These are phyloP conservation scores for Molorchus minor DNA, from an alignment of 2,888 invertebrate species.

Conservation along the genomic window DNA sequence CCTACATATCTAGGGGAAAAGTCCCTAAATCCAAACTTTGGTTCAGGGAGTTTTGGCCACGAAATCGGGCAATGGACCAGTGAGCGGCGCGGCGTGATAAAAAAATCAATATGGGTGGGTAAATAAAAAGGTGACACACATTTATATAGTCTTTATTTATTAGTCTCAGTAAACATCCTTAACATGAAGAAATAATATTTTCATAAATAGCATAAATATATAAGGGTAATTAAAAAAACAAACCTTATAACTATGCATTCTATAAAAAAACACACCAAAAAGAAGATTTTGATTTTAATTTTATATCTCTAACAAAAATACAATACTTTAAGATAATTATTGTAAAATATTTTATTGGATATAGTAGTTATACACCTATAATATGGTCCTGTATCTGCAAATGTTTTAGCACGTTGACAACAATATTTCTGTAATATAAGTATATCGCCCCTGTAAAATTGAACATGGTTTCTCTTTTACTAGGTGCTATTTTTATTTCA, in stretches of 20 bases:
- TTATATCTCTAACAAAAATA: slow-evolving; percentile 35
- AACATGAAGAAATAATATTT: slow-evolving; percentile 45
- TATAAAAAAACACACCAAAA: slow-evolving; percentile 22
- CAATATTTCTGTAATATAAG: slow-evolving; percentile 21
- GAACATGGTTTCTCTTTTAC: slow-evolving; percentile 13
- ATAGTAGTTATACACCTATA: slow-evolving; percentile 31
- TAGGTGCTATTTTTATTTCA: slow-evolving; percentile 15
- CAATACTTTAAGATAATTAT: slow-evolving; percentile 23
- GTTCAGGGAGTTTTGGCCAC: no score
- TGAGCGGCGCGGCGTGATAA: no score
- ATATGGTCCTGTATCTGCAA: slow-evolving; percentile 38
- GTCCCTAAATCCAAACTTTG: no score
- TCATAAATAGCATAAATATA: slow-evolving; percentile 36
- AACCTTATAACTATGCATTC: slow-evolving; percentile 33
- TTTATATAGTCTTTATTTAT: slow-evolving; percentile 31
- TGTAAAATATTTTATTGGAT: slow-evolving; percentile 28
- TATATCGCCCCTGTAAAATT: slow-evolving; percentile 5
- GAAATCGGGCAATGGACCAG: no score
- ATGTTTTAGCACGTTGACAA: slow-evolving; percentile 35
- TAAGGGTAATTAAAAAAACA: slow-evolving; percentile 31
- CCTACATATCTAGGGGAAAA: no score
- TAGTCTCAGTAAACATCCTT: slow-evolving; percentile 45
- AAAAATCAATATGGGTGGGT: no score
- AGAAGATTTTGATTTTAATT: slow-evolving; percentile 38
- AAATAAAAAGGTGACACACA: no score